phyloP scores from a whole-genome alignment of 2,888 invertebrate genomes.

The Andricus curvator region DNA sequence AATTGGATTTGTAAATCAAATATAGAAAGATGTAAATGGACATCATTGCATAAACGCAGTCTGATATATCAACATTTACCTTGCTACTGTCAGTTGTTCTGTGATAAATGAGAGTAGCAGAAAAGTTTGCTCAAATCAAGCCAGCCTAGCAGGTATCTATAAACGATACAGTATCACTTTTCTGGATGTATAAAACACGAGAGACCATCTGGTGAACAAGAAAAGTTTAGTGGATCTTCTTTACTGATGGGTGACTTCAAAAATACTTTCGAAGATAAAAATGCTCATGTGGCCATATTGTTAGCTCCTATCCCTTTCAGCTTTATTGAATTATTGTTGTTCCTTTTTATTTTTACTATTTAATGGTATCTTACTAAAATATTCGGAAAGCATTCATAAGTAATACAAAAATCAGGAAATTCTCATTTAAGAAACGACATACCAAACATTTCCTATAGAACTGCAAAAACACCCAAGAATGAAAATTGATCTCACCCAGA shows the following conservation, averaged over 20 bases:
- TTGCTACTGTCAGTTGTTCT: slow-evolving; percentile 15
- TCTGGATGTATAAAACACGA: not conserved
- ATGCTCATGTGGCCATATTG: not conserved
- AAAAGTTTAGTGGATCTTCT: not conserved
- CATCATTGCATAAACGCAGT: not conserved
- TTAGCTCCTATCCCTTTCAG: not conserved
- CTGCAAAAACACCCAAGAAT: not conserved
- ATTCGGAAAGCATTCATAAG: no score
- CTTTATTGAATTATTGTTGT: not conserved
- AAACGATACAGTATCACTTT: slow-evolving; percentile 7
- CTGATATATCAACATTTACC: not conserved
- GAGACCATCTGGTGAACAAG: not conserved
- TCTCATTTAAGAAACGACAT: not conserved
- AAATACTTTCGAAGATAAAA: not conserved
- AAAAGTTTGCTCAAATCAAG: not conserved
- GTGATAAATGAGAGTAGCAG: slow-evolving; percentile 7
- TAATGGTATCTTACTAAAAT: no score
- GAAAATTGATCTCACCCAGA: not conserved
- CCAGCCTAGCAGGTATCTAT: not conserved
- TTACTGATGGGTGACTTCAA: not conserved
- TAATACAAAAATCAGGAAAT: not conserved
- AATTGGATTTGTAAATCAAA: not conserved
- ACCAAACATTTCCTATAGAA: not conserved
- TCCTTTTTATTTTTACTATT: no score
- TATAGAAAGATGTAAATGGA: not conserved